Conservation (phyloP, 1,140 invertebrate genomes). For the Teleopsis dalmanni region DNA sequence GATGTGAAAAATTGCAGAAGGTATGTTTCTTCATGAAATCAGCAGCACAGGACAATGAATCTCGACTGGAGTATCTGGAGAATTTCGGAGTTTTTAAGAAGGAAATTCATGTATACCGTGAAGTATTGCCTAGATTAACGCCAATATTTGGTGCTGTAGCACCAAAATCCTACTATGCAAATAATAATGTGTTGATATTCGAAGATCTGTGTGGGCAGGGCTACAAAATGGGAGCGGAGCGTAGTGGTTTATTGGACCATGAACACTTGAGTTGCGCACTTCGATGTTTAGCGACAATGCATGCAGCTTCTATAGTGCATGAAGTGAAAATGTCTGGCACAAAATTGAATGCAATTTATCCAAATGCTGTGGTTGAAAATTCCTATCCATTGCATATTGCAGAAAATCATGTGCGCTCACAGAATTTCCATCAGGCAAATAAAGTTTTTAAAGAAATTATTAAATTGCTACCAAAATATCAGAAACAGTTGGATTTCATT, state of each 20-base stretch:
- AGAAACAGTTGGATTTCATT: constrained; percentile 30
- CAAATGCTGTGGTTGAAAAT: constrained; percentile 47
- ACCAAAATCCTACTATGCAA: constrained; percentile 44
- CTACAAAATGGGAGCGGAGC: constrained; percentile 37
- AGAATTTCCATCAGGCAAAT: constrained; percentile 45
- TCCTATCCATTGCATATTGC: constrained; percentile 41
- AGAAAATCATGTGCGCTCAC: constrained; percentile 30
- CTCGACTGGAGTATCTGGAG: constrained; percentile 43
- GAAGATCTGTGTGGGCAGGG: constrained; percentile 44
- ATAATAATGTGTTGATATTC: constrained; percentile 45
- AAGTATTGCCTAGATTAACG: constrained; percentile 42
- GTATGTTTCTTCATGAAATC: constrained; percentile 48
- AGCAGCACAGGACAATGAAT: constrained; percentile 40
- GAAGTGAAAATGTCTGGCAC: constrained; percentile 43
- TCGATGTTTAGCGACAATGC: constrained; percentile 48
- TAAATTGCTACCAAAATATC: constrained; percentile 37
- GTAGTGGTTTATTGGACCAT: constrained; percentile 43
- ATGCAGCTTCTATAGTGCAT: constrained; percentile 49
- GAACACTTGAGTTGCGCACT: constrained; percentile 48
- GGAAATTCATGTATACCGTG: constrained; percentile 45
- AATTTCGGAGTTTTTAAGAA: constrained; percentile 48
- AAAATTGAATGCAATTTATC: constrained; percentile 43
- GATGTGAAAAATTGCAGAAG: constrained; percentile 15
- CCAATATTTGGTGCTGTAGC: constrained; percentile 27
- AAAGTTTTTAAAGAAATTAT: constrained; percentile 45